These are phyloP conservation scores for Cebidichthys violaceus DNA, from an alignment of 2,113 vertebrate genomes.

Conservation along the genomic window DNA sequence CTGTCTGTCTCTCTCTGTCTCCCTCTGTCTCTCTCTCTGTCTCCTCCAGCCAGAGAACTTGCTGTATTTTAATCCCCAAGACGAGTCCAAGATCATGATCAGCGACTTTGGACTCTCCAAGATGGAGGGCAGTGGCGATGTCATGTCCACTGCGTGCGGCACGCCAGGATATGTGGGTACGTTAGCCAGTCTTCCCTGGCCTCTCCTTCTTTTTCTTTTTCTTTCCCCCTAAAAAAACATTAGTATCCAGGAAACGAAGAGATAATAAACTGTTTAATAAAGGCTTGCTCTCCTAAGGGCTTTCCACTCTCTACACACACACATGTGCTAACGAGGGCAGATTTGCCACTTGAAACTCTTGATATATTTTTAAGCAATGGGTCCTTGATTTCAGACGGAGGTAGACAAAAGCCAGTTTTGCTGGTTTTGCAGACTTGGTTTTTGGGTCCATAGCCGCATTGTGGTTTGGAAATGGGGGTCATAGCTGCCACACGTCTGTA, in stretches of 20 bases:
- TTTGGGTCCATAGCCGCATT: background rate
- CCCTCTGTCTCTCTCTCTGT: background rate
- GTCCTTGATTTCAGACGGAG: background rate
- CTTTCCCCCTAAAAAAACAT: background rate
- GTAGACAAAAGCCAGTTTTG: background rate
- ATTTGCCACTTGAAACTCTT: background rate
- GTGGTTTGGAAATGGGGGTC: background rate
- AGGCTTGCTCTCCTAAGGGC: background rate
- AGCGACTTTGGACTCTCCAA: slow-evolving; percentile 80
- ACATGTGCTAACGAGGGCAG: too few species aligned
- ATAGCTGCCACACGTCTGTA: background rate
- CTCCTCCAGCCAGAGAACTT: slow-evolving; percentile 73
- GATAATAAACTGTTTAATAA: background rate
- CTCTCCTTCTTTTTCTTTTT: background rate
- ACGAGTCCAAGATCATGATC: slow-evolving; percentile 80
- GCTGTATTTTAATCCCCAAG: slow-evolving; percentile 78
- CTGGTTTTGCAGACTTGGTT: background rate
- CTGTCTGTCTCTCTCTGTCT: background rate
- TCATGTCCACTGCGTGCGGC: slow-evolving; percentile 80
- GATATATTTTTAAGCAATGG: background rate
- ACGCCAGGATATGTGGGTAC: slow-evolving; percentile 79
- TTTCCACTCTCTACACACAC: too few species aligned
- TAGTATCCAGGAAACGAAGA: background rate
- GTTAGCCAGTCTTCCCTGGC: accelerated
- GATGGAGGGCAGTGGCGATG: slow-evolving; percentile 78